Base-by-base conservation (phyloP, 2,113 vertebrate species). In the Takifugu bimaculatus region DNA sequence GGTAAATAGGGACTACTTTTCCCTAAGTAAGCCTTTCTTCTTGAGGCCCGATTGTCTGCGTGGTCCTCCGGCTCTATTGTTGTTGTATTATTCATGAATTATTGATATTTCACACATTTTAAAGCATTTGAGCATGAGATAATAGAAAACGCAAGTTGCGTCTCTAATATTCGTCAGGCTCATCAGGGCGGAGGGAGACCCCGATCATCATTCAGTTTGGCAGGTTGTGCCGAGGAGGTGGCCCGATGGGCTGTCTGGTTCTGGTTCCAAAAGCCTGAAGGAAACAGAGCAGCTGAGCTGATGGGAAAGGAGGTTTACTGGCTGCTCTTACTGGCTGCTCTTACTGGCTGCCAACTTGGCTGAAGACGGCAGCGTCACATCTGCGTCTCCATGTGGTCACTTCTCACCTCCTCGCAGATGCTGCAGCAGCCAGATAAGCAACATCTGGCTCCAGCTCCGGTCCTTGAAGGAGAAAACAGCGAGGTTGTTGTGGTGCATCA, bases 261-360 rank as follows among this genome's bases (percentile, higher is more conserved):
- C 20, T 20, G 20, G 20, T 10, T 72, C 79, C 74, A 75, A 68
- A 60, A 69, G 64, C 57, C 13, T 26, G 58, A 65, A 71, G 49
- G 29, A 69, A 63, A 74, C 74, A 80, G 65, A 79, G 60, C 57
- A 72, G 72, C 70, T 57, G 69, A 63, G 76, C 69, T 57, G 73
- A 70, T 57, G 61, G 68, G 54, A 60, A 52, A 39, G 50, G 25
- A 48, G 15, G 69, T 28, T 57, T 27, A 6, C 29, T 6, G 60
- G 26, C 48, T 52, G 43, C 20, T 25, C 29, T 50, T 6, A 1
- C 42, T n/a, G 20, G 20, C 20, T 20, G 20, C 20, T 20, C 20
- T 57, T 27, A 6, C 29, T 6, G 50, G 59, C 67, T 72, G 82
- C 77, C 79, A 84, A 67, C 57, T 77, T 75, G 81, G 81, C 75